A percentile compares a stretch with the other conserved stretches of the same genome.
phyloP scores from a whole-genome alignment of 2,113 vertebrate species.

The Entomyzon cyanotis region DNA sequence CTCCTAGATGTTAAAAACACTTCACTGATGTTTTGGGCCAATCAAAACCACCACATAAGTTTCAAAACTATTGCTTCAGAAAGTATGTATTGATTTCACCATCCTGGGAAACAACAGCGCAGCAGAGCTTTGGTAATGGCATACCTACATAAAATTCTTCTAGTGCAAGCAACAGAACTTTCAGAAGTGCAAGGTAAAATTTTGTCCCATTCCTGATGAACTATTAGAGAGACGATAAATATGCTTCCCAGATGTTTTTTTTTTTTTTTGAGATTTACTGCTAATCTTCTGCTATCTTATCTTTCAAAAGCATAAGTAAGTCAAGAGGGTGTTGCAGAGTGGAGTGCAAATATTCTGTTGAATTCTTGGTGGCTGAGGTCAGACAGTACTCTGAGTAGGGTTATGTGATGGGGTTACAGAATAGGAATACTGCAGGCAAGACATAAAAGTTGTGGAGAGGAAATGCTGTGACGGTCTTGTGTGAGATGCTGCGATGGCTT shows the following conservation, averaged over 20 bases:
- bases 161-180: neutral
- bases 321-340: neutral
- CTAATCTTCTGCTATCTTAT: neutral
- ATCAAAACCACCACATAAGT: no score
- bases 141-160: neutral
- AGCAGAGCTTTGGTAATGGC: neutral
- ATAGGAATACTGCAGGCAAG: neutral
- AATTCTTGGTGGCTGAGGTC: neutral
- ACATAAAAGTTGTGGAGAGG: neutral
- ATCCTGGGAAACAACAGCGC: neutral
- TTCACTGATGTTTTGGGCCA: no score
- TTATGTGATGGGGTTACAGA: neutral
- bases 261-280: neutral
- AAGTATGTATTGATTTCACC: neutral
- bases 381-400: neutral
- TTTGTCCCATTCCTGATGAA: neutral
- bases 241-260: neutral
- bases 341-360: neutral
- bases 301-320: neutral
- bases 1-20: no score
- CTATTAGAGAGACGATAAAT: neutral
- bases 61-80: neutral
- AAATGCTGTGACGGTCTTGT: neutral
- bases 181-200: neutral
- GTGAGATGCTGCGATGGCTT: neutral